These are phyloP conservation scores for Drosophila aldrichi DNA, from an alignment of 2,888 invertebrate genomes.

Conservation along the genomic window DNA sequence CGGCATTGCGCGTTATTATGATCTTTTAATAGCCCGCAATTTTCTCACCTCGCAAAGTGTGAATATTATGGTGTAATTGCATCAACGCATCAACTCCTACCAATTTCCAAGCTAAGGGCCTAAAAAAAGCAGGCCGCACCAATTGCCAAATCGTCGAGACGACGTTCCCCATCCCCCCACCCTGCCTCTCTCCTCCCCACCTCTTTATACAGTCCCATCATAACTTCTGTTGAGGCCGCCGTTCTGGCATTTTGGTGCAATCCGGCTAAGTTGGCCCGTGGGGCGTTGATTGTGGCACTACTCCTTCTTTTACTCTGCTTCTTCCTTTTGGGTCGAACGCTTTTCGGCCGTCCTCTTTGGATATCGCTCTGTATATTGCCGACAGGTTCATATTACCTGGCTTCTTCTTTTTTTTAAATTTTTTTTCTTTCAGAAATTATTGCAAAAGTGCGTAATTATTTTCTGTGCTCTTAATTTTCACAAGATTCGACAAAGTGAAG, in stretches of 20 bases:
- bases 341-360: constrained; percentile 38
- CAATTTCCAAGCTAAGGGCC: constrained; percentile 82
- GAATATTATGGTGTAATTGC: constrained; percentile 86
- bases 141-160: constrained; percentile 71
- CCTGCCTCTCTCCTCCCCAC: not conserved
- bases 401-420: constrained; percentile 20
- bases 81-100: constrained; percentile 85
- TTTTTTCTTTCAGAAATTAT: constrained; percentile 74
- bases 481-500: constrained; percentile 43
- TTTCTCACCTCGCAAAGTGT: constrained; percentile 86
- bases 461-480: constrained; percentile 79
- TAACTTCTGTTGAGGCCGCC: constrained; percentile 76
- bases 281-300: constrained; percentile 79
- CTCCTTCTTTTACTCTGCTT: constrained; percentile 64
- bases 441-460: constrained; percentile 83
- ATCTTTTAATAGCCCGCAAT: constrained; percentile 86
- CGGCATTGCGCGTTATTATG: constrained; percentile 82
- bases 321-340: constrained; percentile 13
- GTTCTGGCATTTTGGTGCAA: constrained; percentile 36
- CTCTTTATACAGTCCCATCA: constrained; percentile 43
- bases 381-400: constrained; percentile 78
- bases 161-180: no score
- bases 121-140: constrained; percentile 70
- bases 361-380: constrained; percentile 54
- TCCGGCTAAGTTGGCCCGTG: constrained; percentile 47